phyloP scores from a whole-genome alignment of 2,888 invertebrate species.

The Apotomis turbidana region DNA sequence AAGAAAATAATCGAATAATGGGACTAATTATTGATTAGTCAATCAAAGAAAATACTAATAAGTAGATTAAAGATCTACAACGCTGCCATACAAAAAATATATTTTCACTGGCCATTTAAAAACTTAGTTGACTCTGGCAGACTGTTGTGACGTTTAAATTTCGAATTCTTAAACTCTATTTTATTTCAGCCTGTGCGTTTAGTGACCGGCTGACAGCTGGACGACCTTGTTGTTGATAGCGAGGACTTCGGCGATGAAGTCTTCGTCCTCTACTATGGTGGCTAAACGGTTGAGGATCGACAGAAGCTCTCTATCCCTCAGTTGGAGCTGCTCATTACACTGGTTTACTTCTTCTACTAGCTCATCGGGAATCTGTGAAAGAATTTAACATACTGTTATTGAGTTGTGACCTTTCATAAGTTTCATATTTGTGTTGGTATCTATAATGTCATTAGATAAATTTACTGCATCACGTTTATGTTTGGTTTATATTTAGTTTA shows the following conservation, averaged over 20 bases:
- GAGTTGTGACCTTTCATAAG: not conserved
- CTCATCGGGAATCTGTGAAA: slow-evolving; percentile 85
- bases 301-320: slow-evolving; percentile 86
- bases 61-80: not conserved
- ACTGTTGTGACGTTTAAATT: not conserved
- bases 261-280: slow-evolving; percentile 88
- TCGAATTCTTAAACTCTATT: not conserved
- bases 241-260: slow-evolving; percentile 89
- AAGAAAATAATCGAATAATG: not conserved
- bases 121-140: not conserved
- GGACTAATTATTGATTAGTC: slow-evolving; percentile 20
- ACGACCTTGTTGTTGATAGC: slow-evolving; percentile 89
- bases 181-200: slow-evolving; percentile 44
- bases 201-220: slow-evolving; percentile 71
- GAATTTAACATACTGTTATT: not conserved
- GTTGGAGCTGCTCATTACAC: slow-evolving; percentile 89
- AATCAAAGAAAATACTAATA: not conserved
- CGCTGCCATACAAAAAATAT: no score
- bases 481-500: no score
- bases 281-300: slow-evolving; percentile 87
- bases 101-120: not conserved
- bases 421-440: no score
- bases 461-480: no score
- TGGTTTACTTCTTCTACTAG: slow-evolving; percentile 86
- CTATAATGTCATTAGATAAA: no score